Base-by-base conservation (phyloP, 2,113 vertebrate genomes). In the Heliornis fulica region DNA sequence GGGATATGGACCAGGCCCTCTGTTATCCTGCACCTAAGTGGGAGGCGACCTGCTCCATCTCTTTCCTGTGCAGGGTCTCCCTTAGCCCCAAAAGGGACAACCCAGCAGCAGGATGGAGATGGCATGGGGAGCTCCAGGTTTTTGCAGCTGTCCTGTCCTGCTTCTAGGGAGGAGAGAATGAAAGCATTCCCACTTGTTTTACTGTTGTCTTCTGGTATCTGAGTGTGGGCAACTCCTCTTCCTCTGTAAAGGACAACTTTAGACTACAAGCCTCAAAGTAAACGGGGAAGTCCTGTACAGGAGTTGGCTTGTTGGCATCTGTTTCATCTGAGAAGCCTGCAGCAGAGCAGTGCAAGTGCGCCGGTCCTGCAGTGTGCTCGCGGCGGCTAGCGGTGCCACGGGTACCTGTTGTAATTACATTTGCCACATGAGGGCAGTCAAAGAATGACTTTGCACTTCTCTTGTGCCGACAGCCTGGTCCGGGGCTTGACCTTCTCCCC, bases 351-450 rank as follows among this genome's bases (percentile, higher is more conserved):
- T 19, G 11, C 25, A 50, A 25, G 29, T 38, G 2, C 3, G 11
- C 29, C 1, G 4, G 34, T 31, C 32, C 56, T 29, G 48, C 48
- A 15, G 23, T 5, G 11, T 9, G 7, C 11, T 6, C 9, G 17
- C 38, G 36, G 31, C 1, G 0, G 15, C 11, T 45, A 38, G 34
- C 28, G 32, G 32, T 1, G 0, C 6, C 29, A 17, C 2, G 11
- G 68, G 34, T 32, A 25, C 41, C n/a, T 40, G 19, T 15, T 76
- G 34, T 40, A 80, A 60, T 65, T 13, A 7, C 9, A 2, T 19
- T 31, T 43, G 66, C 61, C 94, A 83, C 88, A n/a, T 40, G 92
- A 92, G 87, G 92, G 56, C 80, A 64, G 56, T 29, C 19, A 77
- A 85, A 46, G 54, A 79, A 71, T 25, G 41, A 5, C 23, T 89